Percentiles rank a stretch among this genome's conserved stretches.
Conservation (phyloP, 2,113 vertebrate genomes). For the Carassius gibelio region DNA sequence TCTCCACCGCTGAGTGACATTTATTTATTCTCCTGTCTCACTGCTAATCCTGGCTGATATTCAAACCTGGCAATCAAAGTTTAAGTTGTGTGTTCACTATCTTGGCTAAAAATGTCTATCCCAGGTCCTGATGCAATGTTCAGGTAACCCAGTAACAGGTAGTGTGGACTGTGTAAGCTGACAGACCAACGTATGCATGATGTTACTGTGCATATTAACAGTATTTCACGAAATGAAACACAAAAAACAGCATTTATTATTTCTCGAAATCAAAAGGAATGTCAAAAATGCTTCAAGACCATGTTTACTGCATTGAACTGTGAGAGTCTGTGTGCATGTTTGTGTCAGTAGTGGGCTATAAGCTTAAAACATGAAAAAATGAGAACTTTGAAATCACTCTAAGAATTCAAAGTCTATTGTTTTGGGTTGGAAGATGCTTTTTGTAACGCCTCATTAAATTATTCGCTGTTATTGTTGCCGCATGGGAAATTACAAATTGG, state of each 20-base stretch:
- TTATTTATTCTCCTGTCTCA: neutral
- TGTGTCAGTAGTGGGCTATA: neutral
- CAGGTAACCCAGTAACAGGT: slow-evolving; percentile 14
- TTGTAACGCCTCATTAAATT: slow-evolving; percentile 49
- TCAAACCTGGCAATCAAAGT: slow-evolving; percentile 24
- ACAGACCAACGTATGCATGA: slow-evolving; percentile 7
- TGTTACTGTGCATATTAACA: neutral
- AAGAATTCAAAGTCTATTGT: slow-evolving; percentile 7
- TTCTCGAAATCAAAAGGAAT: slow-evolving; percentile 7
- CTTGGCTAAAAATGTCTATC: slow-evolving; percentile 9
- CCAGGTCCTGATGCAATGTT: slow-evolving; percentile 24
- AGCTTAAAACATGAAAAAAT: neutral
- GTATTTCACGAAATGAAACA: neutral
- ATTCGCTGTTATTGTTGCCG: slow-evolving; percentile 38
- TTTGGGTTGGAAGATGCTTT: slow-evolving; percentile 35
- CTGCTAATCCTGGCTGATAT: slow-evolving; percentile 17
- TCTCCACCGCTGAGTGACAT: neutral
- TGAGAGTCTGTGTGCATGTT: neutral
- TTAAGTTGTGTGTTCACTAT: slow-evolving; percentile 9
- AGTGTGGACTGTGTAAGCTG: neutral
- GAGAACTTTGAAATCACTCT: neutral
- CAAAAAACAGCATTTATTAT: slow-evolving; percentile 12
- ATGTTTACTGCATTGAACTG: slow-evolving; percentile 26
- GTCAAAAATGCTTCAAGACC: neutral
- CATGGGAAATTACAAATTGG: slow-evolving; percentile 45